Base-by-base conservation (phyloP, 2,888 invertebrate species). In the Netelia inedita region DNA sequence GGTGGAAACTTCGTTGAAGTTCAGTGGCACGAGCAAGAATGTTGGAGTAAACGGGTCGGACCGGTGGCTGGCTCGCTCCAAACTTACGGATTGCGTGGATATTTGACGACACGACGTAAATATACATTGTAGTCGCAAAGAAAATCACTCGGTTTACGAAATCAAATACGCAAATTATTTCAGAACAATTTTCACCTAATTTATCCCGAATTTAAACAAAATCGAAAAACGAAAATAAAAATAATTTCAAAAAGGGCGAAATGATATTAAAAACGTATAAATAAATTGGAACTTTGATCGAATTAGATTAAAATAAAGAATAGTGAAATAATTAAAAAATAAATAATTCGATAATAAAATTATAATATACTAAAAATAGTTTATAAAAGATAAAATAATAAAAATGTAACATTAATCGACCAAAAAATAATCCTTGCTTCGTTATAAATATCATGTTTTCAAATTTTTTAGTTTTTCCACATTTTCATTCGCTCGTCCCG, bases 1-100 rank as follows among this genome's bases (percentile, higher is more conserved):
- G 68, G 55, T 76, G 76, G 68, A 76, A 76, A 68, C 66, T 76
- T 66, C 59, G 28, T 76, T 76, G 76, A 68, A 76, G 46, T 66
- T 76, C 59, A 68, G 57, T 76, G 68, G 68, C 76, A 68, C 46
- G 68, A 68, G 19, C 43, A 68, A 68, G n/a, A 46, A 57, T 68
- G 28, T 57, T 57, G 43, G 68, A 46, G 59, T 46, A 43, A 57
- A 21, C 76, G 28, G 21, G 19, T 76, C 68, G 76, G 68, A 57
- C 66, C 66, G 43, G 66, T 76, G 66, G 23, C 35, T 76, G 57
- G 28, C 43, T 21, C 65, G 66, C 41, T 66, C n/a, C 66, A 55
- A 76, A 41, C 75, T 53, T 43, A 66, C 57, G 55, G 53, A 46
- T 46, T 14, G 46, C 46, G 3, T 46, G 11, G 14, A 14, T 14